Evolutionary conservation across 2,113 vertebrate species (phyloP).

Genomic region (Bambusicola thoracicus): DNA sequence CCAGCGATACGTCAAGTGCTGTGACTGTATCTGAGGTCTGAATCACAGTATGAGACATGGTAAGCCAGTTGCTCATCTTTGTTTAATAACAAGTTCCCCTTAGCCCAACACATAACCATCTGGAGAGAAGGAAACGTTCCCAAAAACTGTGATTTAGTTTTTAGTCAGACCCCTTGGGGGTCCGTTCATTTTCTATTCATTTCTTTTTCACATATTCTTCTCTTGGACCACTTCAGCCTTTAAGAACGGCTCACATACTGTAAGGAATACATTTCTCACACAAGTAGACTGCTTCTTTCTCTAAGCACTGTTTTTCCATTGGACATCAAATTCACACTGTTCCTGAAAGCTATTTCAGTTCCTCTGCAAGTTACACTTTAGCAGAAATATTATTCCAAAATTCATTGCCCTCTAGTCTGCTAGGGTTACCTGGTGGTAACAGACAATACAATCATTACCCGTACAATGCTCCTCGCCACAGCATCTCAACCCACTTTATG

Average conservation of each 20-base stretch:
- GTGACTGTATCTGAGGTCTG: background rate
- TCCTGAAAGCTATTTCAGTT: background rate
- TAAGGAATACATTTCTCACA: background rate
- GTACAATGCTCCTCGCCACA: background rate
- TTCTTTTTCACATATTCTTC: background rate
- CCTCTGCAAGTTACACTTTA: background rate
- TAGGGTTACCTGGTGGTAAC: background rate
- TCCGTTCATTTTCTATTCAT: background rate
- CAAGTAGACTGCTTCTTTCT: background rate
- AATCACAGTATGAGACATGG: background rate
- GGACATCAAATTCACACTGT: background rate
- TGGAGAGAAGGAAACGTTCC: background rate
- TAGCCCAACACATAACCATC: background rate
- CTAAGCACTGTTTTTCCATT: background rate
- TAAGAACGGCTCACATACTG: background rate
- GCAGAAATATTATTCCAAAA: background rate
- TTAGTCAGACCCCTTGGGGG: background rate
- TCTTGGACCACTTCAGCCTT: background rate
- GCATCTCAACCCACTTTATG: background rate
- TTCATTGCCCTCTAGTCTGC: background rate
- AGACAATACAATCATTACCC: background rate
- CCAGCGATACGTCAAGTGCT: background rate
- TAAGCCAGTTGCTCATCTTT: background rate
- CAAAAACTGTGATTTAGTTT: background rate
- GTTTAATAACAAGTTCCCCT: background rate